Base-by-base conservation (phyloP, 2,797 vertebrate genomes). In the Triplophysa bombifrons region DNA sequence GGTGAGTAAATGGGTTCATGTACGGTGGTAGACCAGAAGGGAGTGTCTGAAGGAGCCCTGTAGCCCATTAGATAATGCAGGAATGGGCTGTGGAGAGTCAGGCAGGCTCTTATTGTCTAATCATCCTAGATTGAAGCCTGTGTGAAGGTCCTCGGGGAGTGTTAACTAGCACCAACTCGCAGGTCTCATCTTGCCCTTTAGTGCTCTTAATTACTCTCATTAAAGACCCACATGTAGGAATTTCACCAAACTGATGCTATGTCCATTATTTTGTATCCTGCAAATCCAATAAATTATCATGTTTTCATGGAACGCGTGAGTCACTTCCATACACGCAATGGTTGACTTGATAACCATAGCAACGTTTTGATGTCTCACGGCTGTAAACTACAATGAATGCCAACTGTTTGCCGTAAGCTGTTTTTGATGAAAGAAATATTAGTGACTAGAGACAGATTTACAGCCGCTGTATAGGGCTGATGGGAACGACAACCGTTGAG, bases 1-100 rank as follows among this genome's bases (percentile, higher is more conserved):
- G 73, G 72, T 53, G 81, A 82, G 82, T 77, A 53, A 80, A 67
- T 79, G 70, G 64, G 83, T 85, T 86, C 81, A 85, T 67, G 30
- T 60, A 19, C 14, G 16, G 60, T 10, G 16, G 27, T 34, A 34
- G 27, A 63, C 60, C 60, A 76, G 69, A 78, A 34, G 3, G 79
- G 72, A 66, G 67, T 12, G 16, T 75, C 77, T 83, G 69, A 30
- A 14, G 25, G 71, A 48, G 76, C 80, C 71, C 61, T n/a, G 69
- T 74, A 85, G 80, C 50, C 74, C 77, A 84, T 88, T 84, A 87
- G 81, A 68, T 82, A 71, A 81, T 27, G 53, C 69, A 84, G 58
- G 56, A 83, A 80, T 70, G 60, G 56, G 78, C 70, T 68, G 79
- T 69, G 38, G 72, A 82, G 81, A 81, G 63, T 68, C 80, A 72